Evolutionary conservation across 2,888 invertebrate species (phyloP).

Genomic region (Acheta domesticus): DNA sequence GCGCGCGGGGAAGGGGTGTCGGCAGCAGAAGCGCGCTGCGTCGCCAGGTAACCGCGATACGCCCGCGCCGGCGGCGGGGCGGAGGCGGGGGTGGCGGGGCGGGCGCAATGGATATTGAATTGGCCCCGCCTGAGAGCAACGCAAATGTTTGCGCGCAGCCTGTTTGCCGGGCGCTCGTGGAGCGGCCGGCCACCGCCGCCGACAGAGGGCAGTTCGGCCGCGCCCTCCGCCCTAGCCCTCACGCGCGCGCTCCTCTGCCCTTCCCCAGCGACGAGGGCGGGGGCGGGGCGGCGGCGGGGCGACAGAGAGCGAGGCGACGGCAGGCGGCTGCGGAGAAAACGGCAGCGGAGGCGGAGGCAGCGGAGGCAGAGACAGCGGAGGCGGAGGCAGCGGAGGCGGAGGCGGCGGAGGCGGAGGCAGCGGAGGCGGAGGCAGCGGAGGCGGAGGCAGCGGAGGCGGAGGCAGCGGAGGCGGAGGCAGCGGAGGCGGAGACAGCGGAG

Average conservation of each 20-base stretch:
- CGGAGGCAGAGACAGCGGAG: no score
- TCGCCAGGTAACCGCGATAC: conserved; percentile 18
- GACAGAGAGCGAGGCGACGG: background rate
- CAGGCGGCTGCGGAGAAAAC: background rate
- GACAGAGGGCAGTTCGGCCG: background rate
- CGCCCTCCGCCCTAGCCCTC: background rate
- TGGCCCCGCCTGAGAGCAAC: conserved; percentile 43
- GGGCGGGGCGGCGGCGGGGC: background rate
- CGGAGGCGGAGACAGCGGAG: background rate
- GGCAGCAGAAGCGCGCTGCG: background rate
- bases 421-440: background rate
- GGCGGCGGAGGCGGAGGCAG: background rate
- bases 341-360: background rate
- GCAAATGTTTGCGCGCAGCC: conserved; percentile 49
- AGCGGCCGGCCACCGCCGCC: conserved; percentile 67
- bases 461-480: background rate
- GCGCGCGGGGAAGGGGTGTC: no score
- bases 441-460: no score
- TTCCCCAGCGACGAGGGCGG: background rate
- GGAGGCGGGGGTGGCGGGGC: background rate
- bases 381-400: no score
- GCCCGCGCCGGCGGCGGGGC: background rate
- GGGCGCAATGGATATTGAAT: conserved; percentile 36
- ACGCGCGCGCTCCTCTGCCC: background rate
- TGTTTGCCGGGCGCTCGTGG: conserved; percentile 90